These are phyloP conservation scores for Peromyscus maniculatus DNA, from an alignment of 2,113 vertebrate genomes.

Conservation along the genomic window DNA sequence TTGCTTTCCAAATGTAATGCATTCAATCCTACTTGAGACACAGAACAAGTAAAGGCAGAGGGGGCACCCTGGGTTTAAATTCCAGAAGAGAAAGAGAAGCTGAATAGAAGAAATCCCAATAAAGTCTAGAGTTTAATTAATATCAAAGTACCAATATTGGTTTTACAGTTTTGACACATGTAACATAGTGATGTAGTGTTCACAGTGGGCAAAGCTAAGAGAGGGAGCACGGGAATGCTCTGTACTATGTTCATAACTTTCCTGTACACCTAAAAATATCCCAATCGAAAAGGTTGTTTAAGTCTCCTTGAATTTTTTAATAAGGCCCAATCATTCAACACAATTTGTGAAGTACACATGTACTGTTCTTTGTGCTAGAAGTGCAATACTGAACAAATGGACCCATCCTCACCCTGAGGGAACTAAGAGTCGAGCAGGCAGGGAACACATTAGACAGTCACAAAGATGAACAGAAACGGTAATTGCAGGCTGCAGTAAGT, in stretches of 20 bases:
- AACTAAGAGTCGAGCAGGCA: background rate
- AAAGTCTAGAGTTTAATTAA: slow-evolving; percentile 9
- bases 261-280: slow-evolving; percentile 30
- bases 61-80: background rate
- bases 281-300: background rate
- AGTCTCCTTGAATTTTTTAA: slow-evolving; percentile 28
- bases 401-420: background rate
- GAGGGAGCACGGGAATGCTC: background rate
- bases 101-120: slow-evolving; percentile 24
- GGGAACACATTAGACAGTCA: slow-evolving; percentile 4
- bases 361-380: background rate
- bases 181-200: background rate
- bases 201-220: background rate
- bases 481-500: background rate
- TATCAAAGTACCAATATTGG: background rate
- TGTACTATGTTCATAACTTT: background rate
- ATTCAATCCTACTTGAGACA: slow-evolving; percentile 50
- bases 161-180: slow-evolving; percentile 29
- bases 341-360: background rate
- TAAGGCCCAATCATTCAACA: background rate
- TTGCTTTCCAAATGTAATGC: slow-evolving; percentile 20
- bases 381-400: background rate
- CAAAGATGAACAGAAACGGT: background rate
- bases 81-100: slow-evolving; percentile 30
- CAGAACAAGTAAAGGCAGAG: background rate